These are phyloP conservation scores for Stictonetta naevosa DNA, from an alignment of 2,113 vertebrate genomes.

Conservation along the genomic window DNA sequence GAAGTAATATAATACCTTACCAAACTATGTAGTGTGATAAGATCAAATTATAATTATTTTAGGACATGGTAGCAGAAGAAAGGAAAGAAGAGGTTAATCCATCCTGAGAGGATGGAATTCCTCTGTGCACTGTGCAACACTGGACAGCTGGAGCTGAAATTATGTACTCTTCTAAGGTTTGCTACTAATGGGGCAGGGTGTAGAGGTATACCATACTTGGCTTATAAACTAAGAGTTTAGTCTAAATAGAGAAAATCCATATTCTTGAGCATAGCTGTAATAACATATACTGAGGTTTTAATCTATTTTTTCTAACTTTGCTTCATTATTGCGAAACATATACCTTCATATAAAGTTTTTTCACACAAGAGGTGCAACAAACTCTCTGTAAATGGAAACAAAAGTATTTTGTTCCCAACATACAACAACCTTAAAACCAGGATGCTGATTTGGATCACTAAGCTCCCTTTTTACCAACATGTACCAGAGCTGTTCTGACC, in stretches of 20 bases:
- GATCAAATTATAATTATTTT: background rate
- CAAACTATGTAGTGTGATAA: background rate
- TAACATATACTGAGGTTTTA: background rate
- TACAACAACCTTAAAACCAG: background rate
- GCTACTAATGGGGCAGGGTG: fast-evolving
- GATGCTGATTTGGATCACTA: fast-evolving
- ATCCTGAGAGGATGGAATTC: background rate
- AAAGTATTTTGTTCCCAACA: background rate
- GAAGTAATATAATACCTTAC: background rate
- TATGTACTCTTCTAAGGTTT: background rate
- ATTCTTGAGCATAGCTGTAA: background rate
- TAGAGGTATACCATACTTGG: background rate
- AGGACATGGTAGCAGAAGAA: background rate
- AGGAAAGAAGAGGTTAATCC: background rate
- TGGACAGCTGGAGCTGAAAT: background rate
- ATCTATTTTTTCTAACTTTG: background rate
- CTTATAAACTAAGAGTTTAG: background rate
- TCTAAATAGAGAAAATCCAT: background rate
- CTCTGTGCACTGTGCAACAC: background rate
- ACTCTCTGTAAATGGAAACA: background rate
- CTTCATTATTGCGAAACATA: background rate
- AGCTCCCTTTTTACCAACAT: background rate
- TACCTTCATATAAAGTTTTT: background rate
- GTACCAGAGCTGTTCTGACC: background rate
- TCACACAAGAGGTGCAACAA: background rate